These are phyloP conservation scores for Drosophila ohnishii DNA, from an alignment of 1,140 invertebrate species.

Conservation along the genomic window DNA sequence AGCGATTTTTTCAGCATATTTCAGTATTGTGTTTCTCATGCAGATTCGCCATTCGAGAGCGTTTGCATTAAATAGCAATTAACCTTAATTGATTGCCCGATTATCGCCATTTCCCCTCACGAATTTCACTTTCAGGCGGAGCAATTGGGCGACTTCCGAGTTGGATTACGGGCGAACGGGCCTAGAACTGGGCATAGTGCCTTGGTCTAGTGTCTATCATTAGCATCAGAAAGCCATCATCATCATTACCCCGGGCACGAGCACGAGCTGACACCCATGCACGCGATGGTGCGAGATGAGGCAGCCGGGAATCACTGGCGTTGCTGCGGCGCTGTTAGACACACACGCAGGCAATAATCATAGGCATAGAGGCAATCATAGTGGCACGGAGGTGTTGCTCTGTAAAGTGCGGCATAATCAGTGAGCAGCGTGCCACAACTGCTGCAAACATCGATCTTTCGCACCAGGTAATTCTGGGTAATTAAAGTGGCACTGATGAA, in stretches of 20 bases:
- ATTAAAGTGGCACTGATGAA: neutral
- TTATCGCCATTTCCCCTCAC: constrained; percentile 55
- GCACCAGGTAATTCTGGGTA: constrained; percentile 4
- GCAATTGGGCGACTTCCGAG: constrained; percentile 64
- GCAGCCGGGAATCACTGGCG: constrained; percentile 48
- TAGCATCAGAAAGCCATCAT: constrained; percentile 80
- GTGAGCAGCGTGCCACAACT: constrained; percentile 41
- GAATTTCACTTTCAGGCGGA: constrained; percentile 70
- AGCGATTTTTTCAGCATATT: constrained; percentile 1
- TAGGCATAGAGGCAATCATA: constrained; percentile 41
- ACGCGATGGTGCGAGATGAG: constrained; percentile 76
- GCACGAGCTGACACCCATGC: constrained; percentile 71
- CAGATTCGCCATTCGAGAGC: constrained; percentile 25
- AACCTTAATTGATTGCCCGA: constrained; percentile 79
- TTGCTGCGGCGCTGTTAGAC: constrained; percentile 51
- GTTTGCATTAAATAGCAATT: constrained; percentile 75
- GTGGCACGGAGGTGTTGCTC: constrained; percentile 71
- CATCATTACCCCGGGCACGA: constrained; percentile 74
- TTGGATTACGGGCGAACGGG: constrained; percentile 48
- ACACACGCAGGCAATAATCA: constrained; percentile 60
- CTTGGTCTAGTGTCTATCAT: constrained; percentile 59
- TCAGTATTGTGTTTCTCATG: constrained; percentile 17
- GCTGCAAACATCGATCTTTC: constrained; percentile 1
- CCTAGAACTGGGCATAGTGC: constrained; percentile 18
- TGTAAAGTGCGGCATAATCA: constrained; percentile 66